These are phyloP conservation scores for Athene cunicularia DNA, from an alignment of 2,113 vertebrate species.

Conservation along the genomic window DNA sequence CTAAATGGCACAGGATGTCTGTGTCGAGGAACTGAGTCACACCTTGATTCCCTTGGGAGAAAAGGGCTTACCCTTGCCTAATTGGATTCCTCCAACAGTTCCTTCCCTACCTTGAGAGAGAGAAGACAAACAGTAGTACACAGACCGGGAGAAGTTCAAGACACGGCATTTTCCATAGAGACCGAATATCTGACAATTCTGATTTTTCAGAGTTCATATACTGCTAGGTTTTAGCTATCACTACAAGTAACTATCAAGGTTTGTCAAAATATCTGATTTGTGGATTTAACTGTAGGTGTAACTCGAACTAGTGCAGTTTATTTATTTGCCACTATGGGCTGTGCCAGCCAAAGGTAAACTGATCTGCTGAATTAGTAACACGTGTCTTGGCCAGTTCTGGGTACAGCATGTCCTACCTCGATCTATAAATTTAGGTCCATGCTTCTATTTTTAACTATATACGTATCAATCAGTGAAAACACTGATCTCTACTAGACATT, in stretches of 20 bases:
- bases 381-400: background rate
- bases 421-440: background rate
- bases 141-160: background rate
- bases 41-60: background rate
- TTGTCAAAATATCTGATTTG: background rate
- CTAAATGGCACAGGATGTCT: background rate
- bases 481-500: background rate
- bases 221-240: background rate
- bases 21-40: background rate
- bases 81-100: background rate
- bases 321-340: background rate
- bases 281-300: background rate
- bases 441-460: slow-evolving; percentile 3
- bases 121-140: background rate
- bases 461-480: background rate
- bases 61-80: background rate
- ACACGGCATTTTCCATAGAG: background rate
- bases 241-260: background rate
- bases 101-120: background rate
- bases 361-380: background rate
- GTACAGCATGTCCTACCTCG: background rate
- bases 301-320: background rate
- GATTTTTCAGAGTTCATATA: background rate
- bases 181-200: background rate
- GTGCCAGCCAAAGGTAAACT: background rate